phyloP scores from a whole-genome alignment of 2,797 vertebrate genomes.

The Melanotaenia parkinsoni region DNA sequence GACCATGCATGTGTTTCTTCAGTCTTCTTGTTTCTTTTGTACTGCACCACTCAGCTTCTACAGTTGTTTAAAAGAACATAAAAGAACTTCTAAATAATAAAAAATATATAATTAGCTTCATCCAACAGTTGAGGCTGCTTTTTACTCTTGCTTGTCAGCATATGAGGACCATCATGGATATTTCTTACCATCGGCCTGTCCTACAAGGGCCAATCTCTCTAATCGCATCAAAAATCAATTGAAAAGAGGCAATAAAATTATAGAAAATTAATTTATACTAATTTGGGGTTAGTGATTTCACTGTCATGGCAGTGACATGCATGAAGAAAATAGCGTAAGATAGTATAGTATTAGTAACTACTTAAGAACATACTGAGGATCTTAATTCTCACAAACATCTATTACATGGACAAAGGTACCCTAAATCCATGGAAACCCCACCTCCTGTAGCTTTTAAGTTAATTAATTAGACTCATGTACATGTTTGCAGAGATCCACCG shows the following conservation, averaged over 20 bases:
- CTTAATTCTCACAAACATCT: neutral
- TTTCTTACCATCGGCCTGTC: too few relatives aligned
- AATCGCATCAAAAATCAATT: too few relatives aligned
- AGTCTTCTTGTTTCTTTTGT: neutral
- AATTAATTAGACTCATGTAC: conserved; percentile 53
- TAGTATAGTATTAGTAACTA: neutral
- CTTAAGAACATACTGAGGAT: too few relatives aligned
- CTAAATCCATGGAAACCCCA: neutral
- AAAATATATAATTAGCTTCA: neutral
- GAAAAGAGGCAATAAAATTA: too few relatives aligned
- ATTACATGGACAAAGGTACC: neutral
- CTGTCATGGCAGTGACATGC: too few relatives aligned
- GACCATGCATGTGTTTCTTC: neutral
- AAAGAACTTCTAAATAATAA: neutral
- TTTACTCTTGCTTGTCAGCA: neutral
- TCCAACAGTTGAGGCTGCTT: neutral
- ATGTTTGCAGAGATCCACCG: conserved; percentile 24
- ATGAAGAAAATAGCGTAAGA: too few relatives aligned
- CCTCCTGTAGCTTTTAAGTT: conserved; percentile 9
- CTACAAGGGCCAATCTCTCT: too few relatives aligned
- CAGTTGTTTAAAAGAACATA: neutral
- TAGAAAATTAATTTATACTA: too few relatives aligned
- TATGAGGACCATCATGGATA: neutral
- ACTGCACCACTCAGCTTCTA: neutral
- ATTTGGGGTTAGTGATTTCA: too few relatives aligned